Percentiles rank a stretch among this genome's conserved stretches.
Conservation (phyloP, 2,113 vertebrate genomes). For the Capra hircus region DNA sequence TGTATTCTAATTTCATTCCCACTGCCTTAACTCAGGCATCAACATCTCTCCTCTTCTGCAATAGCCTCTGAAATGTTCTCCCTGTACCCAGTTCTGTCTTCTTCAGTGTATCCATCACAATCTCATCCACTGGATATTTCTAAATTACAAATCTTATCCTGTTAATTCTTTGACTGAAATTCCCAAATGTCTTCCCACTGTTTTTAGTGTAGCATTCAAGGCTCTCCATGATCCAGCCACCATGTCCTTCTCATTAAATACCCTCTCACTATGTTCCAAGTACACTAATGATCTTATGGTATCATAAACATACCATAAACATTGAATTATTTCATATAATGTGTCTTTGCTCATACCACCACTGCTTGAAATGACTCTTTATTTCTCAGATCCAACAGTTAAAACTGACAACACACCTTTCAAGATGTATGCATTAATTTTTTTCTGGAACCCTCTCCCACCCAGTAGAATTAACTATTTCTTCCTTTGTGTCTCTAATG, state of each 20-base stretch:
- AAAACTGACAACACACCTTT: neutral
- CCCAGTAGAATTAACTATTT: neutral
- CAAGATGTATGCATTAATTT: neutral
- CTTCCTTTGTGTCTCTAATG: neutral
- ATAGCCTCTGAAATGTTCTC: neutral
- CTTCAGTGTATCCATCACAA: neutral
- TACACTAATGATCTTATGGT: neutral
- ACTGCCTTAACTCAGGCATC: neutral
- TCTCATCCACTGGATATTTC: neutral
- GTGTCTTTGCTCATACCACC: neutral
- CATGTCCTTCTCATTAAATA: neutral
- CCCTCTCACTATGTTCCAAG: neutral
- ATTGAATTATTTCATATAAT: neutral
- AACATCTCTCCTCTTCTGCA: neutral
- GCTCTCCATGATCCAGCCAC: neutral
- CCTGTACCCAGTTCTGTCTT: neutral
- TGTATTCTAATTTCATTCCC: neutral
- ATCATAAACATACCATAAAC: neutral
- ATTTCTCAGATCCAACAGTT: neutral
- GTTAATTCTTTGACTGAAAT: conserved; percentile 3
- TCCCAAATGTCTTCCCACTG: neutral
- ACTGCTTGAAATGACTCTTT: neutral
- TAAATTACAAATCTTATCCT: neutral
- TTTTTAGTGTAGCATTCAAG: neutral
- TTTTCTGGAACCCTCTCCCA: neutral